Evolutionary conservation across 2,888 invertebrate genomes (phyloP), one percentile per base, ranked within the genome.

Genomic region (Trichacis sp.): DNA sequence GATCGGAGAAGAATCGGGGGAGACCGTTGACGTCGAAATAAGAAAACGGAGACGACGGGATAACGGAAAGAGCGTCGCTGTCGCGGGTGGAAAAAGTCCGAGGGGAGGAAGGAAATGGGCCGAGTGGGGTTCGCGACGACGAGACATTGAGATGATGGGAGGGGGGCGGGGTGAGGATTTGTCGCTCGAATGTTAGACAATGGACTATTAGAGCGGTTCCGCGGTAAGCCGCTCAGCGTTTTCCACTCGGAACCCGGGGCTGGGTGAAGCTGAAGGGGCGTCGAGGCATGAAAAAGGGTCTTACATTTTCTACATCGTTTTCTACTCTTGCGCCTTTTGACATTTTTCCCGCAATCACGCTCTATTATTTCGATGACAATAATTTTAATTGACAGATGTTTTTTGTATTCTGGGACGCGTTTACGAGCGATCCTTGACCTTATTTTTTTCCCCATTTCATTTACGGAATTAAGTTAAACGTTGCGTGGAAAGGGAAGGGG

Each of bases 161-260:
- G 38, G 18, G 33, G 36, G 36, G 57, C 42, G 42, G 20, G 45
- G 51, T 57, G 59, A 69, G 65, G 71, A 71, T 72, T 73, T 69
- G 72, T 71, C 73, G 73, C 72, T 74, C 67, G 75, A 76, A 79
- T 74, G 76, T 79, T 78, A 79, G 78, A 81, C 81, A 81, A 81
- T 81, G 73, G 80, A 80, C 80, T 81, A 81, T 81, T 81, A 81
- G 79, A 77, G 77, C 74, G 75, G 79, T 81, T 77, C 71, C 63
- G 73, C 50, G 73, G 76, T 80, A 80, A 81, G 79, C 80, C 68
- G 76, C 80, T 78, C 74, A 70, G 50, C 54, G 55, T 49, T 47
- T 54, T 45, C 33, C 33, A 59, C 57, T 64, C 56, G 55, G 53
- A 15, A 69, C 64, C 19, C 14, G 40, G 49, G 54, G n/a, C 5